A percentile compares a stretch with the other conserved stretches of the same genome.
phyloP scores from a whole-genome alignment of 2,888 invertebrate species.

The Cephalotes varians region DNA sequence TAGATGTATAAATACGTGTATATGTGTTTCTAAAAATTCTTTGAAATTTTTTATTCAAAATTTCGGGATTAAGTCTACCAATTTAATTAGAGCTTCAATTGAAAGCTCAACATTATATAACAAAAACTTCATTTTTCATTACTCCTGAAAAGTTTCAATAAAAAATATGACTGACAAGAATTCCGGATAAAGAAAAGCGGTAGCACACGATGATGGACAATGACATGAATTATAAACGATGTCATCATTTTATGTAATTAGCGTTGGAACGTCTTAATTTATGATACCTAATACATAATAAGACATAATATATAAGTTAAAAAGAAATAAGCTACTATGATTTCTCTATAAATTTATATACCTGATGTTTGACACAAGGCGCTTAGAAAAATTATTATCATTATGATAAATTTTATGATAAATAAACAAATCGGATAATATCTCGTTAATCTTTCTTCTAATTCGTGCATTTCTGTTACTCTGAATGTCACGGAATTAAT shows the following conservation, averaged over 20 bases:
- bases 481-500: background rate
- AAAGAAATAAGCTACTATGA: background rate
- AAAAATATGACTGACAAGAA: constrained; percentile 1
- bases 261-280: background rate
- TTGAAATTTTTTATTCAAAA: background rate
- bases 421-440: background rate
- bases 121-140: background rate
- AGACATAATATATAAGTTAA: background rate
- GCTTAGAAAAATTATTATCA: background rate
- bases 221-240: background rate
- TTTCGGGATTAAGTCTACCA: background rate
- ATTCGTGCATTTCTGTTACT: background rate
- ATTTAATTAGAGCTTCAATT: background rate
- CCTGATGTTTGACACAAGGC: background rate
- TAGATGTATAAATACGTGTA: background rate
- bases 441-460: background rate
- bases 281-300: background rate
- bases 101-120: background rate
- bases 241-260: background rate
- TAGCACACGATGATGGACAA: background rate
- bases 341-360: background rate
- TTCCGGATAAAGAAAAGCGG: background rate
- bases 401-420: background rate
- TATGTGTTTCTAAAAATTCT: background rate
- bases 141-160: background rate